Conservation (phyloP, 2,113 vertebrate species). For the Misgurnus mizolepis region DNA sequence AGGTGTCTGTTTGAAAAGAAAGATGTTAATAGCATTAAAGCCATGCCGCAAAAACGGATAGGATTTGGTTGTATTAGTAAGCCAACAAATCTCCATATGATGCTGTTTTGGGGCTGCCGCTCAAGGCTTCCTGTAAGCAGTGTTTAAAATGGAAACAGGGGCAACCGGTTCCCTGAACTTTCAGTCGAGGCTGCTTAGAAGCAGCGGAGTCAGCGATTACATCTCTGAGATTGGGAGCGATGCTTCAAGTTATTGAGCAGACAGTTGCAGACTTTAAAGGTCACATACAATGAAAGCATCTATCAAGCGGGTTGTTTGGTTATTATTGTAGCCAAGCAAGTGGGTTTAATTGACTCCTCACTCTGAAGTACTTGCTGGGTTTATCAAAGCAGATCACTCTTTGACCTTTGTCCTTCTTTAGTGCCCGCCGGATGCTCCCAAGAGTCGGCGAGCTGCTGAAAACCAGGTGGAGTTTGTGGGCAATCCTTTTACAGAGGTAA, state of each 20-base stretch:
- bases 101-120: slow-evolving; percentile 55
- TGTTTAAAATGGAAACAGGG: slow-evolving; percentile 60
- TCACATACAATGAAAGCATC: slow-evolving; percentile 5
- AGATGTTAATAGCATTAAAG: slow-evolving; percentile 4
- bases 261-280: slow-evolving; percentile 8
- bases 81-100: slow-evolving; percentile 24
- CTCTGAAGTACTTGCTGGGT: not conserved
- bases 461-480: slow-evolving; percentile 80
- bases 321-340: not conserved
- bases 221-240: slow-evolving; percentile 22
- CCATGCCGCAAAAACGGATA: not conserved
- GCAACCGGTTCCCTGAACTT: slow-evolving; percentile 41
- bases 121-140: slow-evolving; percentile 59
- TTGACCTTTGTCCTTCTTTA: slow-evolving; percentile 56
- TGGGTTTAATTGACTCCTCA: not conserved
- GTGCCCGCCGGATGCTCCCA: slow-evolving; percentile 84
- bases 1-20: slow-evolving; percentile 6
- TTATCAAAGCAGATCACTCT: not conserved
- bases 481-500: slow-evolving; percentile 78
- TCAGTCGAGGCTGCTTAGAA: not conserved
- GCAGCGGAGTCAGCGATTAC: slow-evolving; percentile 8
- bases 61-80: not conserved
- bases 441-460: slow-evolving; percentile 88
- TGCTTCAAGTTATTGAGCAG: not conserved
- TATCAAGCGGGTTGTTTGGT: not conserved